Percentiles rank a stretch among this genome's conserved stretches.
These are phyloP conservation scores for Myiagra hebetior DNA, from an alignment of 2,113 vertebrate species.

Conservation along the genomic window DNA sequence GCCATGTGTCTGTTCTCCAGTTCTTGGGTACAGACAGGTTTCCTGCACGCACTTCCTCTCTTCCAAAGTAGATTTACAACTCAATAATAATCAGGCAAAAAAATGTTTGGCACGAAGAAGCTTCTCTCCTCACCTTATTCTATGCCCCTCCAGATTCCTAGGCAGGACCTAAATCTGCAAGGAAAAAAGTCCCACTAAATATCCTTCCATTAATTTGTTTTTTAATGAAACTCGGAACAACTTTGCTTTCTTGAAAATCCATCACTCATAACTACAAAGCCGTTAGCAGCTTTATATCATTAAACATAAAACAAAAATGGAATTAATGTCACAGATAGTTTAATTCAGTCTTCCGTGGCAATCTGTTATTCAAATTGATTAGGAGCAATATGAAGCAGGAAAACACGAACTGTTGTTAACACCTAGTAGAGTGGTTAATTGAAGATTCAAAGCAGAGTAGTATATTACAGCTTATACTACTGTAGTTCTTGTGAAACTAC, in stretches of 20 bases:
- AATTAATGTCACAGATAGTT: neutral
- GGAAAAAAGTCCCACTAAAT: neutral
- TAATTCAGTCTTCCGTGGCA: neutral
- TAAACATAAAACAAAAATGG: neutral
- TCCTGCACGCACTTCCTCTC: neutral
- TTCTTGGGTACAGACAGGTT: neutral
- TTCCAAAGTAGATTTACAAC: neutral
- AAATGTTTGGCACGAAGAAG: neutral
- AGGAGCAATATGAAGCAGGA: neutral
- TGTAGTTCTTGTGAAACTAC: neutral
- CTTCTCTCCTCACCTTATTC: neutral
- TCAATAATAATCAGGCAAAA: neutral
- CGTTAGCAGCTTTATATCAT: neutral
- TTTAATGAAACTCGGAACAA: neutral
- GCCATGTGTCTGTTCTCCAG: neutral
- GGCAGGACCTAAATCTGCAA: neutral
- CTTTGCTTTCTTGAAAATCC: neutral
- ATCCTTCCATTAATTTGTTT: neutral
- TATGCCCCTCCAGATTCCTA: neutral
- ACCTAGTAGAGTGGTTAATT: neutral
- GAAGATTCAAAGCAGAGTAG: neutral
- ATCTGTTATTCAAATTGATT: neutral
- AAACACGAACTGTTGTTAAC: neutral
- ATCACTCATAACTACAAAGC: neutral
- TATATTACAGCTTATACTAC: neutral